Conservation (phyloP, 30 jellyfish, hydroid and myxozoan species). For the Hydractinia symbiolongicarpus region DNA sequence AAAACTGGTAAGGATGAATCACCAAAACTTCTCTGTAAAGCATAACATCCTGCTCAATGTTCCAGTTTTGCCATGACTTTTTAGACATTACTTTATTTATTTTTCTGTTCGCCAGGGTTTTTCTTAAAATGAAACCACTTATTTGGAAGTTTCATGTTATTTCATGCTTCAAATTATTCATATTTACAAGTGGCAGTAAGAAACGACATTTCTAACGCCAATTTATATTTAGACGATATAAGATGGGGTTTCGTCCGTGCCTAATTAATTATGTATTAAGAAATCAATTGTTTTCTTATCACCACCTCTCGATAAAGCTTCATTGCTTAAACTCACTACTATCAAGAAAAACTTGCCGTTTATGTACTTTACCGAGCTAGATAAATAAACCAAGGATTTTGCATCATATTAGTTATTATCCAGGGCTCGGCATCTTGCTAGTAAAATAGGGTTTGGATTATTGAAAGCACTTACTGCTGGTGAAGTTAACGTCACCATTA, state of each 20-base stretch:
- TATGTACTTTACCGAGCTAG: no score
- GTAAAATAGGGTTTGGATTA: no score
- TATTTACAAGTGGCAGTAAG: no score
- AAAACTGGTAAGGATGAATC: neutral
- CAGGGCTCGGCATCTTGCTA: no score
- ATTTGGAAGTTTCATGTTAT: neutral
- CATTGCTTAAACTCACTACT: neutral
- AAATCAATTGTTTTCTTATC: constrained; percentile 9
- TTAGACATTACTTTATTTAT: neutral
- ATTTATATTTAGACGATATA: no score
- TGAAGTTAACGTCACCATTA: no score
- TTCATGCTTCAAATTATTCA: neutral
- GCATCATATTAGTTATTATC: no score
- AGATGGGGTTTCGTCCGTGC: no score
- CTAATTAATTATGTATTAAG: no score
- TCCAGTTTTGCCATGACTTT: constrained; percentile 12
- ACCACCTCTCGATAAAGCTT: constrained; percentile 12
- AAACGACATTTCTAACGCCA: no score
- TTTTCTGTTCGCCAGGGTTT: neutral
- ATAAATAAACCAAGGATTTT: no score
- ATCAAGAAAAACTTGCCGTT: neutral
- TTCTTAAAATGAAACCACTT: neutral
- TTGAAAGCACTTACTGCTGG: no score
- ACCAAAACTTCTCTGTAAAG: constrained; percentile 9
- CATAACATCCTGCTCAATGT: constrained; percentile 12